These are phyloP conservation scores for Scomber colias DNA, from an alignment of 2,113 vertebrate species.

Conservation along the genomic window DNA sequence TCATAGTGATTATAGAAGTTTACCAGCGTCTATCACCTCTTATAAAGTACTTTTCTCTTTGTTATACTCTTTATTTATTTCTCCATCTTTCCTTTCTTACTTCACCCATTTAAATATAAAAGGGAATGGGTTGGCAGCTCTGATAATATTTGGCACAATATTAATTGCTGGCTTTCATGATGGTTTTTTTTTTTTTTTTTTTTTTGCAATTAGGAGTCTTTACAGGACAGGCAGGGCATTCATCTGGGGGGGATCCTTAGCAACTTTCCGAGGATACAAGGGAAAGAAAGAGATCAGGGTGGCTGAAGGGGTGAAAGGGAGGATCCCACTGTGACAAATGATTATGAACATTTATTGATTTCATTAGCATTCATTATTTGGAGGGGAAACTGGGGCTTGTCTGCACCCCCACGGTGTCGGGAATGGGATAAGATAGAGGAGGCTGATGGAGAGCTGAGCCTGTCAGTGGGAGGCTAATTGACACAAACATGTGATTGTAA, in stretches of 20 bases:
- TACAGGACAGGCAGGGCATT: conserved; percentile 67
- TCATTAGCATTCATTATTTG: conserved; percentile 82
- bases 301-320: conserved; percentile 43
- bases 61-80: conserved; percentile 4
- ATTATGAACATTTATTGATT: conserved; percentile 84
- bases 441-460: conserved; percentile 41
- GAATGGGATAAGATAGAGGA: conserved; percentile 14
- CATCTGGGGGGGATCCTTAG: conserved; percentile 55
- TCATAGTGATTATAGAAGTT: conserved; percentile 39
- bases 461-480: conserved; percentile 77
- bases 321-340: conserved; percentile 79
- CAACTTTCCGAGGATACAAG: conserved; percentile 48
- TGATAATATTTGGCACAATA: conserved; percentile 75
- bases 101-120: conserved; percentile 25
- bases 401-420: conserved; percentile 45
- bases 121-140: conserved; percentile 52
- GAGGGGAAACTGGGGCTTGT: conserved; percentile 15
- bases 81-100: conserved; percentile 2
- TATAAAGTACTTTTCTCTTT: background rate
- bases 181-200: conserved; percentile 25
- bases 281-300: conserved; percentile 29
- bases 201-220: conserved; percentile 68
- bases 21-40: conserved; percentile 30
- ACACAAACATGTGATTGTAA: conserved; percentile 71
- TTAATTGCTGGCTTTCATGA: conserved; percentile 79